phyloP scores from a whole-genome alignment of 2,797 vertebrate species.

The Protosalanx chinensis region DNA sequence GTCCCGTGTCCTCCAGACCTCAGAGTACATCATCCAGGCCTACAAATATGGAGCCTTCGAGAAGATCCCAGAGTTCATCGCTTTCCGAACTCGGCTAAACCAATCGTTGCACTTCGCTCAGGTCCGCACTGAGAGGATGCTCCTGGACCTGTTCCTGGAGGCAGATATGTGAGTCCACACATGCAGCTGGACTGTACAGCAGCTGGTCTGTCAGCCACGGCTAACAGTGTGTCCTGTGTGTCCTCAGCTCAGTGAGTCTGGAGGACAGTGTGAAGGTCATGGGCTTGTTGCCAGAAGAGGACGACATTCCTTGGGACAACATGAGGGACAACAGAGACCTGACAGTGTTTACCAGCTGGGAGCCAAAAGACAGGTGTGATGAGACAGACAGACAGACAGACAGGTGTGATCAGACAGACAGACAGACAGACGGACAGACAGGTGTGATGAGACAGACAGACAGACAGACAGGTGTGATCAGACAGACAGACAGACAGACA shows the following conservation, averaged over 20 bases:
- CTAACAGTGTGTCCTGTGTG: not conserved
- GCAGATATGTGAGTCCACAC: slow-evolving; percentile 87
- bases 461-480: too few species aligned
- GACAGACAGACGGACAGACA: too few species aligned
- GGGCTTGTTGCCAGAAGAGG: slow-evolving; percentile 92
- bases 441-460: too few species aligned
- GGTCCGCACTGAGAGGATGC: slow-evolving; percentile 93
- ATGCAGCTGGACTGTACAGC: not conserved
- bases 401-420: too few species aligned
- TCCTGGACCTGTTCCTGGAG: slow-evolving; percentile 93
- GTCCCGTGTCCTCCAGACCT: slow-evolving; percentile 78
- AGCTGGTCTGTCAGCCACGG: not conserved
- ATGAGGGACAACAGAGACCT: slow-evolving; percentile 94
- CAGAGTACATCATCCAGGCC: slow-evolving; percentile 99
- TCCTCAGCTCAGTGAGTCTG: slow-evolving; percentile 78
- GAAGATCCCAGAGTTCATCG: slow-evolving; percentile 99
- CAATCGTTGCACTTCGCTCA: slow-evolving; percentile 97
- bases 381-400: not conserved
- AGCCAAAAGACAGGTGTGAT: slow-evolving; percentile 84
- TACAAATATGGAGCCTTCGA: slow-evolving; percentile 99
- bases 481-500: too few species aligned
- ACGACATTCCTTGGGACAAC: slow-evolving; percentile 93
- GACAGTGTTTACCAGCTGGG: slow-evolving; percentile 92
- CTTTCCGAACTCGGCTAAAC: slow-evolving; percentile 92
- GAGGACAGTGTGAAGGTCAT: slow-evolving; percentile 96